A percentile compares a stretch with the other conserved stretches of the same genome.
Evolutionary conservation across 2,797 vertebrate species (phyloP).

Genomic region (Halcyon chelicuti): DNA sequence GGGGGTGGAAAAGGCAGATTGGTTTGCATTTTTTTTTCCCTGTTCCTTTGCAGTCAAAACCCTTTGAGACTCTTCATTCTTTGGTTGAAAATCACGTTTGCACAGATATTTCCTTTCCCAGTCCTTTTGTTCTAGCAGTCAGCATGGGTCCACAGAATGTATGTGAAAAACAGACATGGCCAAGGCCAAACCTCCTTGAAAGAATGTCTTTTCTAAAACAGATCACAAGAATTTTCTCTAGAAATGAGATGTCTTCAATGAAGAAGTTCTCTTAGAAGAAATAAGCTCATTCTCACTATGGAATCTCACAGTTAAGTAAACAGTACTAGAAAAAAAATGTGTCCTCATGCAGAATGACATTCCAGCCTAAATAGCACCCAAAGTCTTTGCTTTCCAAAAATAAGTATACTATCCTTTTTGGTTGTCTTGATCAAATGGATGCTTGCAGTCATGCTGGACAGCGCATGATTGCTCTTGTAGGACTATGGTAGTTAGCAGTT

Average conservation of each 20-base stretch:
- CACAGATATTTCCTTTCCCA: background rate
- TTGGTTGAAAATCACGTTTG: conserved; percentile 12
- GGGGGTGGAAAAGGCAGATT: conserved; percentile 44
- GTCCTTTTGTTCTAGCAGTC: conserved; percentile 27
- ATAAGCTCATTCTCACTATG: background rate
- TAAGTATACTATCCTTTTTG: background rate
- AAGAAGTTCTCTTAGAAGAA: background rate
- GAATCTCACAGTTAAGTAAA: background rate
- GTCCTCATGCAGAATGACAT: background rate
- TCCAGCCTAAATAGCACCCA: background rate
- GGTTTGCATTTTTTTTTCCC: conserved; percentile 32
- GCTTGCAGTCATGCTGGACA: background rate
- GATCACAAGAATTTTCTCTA: background rate
- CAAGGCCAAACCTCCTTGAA: background rate
- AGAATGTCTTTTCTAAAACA: conserved; percentile 20
- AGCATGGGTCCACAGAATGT: background rate
- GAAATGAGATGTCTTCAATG: background rate
- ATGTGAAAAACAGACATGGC: background rate
- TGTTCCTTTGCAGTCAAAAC: conserved; percentile 49
- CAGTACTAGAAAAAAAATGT: background rate
- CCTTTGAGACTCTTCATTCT: conserved; percentile 23
- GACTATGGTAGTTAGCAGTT: background rate
- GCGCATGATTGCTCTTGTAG: background rate
- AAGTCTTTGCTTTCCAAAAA: background rate
- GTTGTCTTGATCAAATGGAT: background rate